Evolutionary conservation across 53 echinoderm and acorn worm species (phyloP), one percentile per base, ranked within the genome.

Genomic region (Holothuria scabra): DNA sequence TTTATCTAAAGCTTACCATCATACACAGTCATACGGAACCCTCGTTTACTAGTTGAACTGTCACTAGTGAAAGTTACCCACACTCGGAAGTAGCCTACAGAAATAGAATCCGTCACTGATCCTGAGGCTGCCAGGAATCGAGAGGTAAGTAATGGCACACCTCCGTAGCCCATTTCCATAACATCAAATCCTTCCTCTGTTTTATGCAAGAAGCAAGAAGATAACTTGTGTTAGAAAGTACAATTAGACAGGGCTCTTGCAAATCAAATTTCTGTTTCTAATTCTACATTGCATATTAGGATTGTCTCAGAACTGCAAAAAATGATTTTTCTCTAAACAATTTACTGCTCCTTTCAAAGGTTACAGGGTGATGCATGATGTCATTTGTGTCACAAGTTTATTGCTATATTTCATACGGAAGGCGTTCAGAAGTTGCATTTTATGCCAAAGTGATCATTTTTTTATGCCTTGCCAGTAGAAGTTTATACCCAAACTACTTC

Each of bases 141-240:
- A 21, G 89, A 89, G 11, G 87, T 63, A 24, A 87, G 46, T 24
- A 52, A 56, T 1, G 86, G 83, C 6, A 59, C 85, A 14, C 59
- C 16, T 9, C 95, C 95, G 8, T 60, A 71, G 16, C 95, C 95
- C 61, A 95, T 80, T 35, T 90, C 93, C 23, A 93, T n/a, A 16
- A 71, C 79, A 33, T 95, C 95, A 85, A 87, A 90, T 13, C 80
- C 79, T 24, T 85, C 82, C 91, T 95, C 95, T 95, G 85, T 28
- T 49, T 52, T 8, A 10, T 41, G 41, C 10, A 41, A 41, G 10
- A 5, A 41, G 10, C 2, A 41, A 74, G 23, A 28, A 62, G 29
- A 60, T 5, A n/a, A n/a, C n/a, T n/a, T n/a, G n/a, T n/a, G n/a
- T n/a, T n/a, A 60, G 25, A 24, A 6, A 2, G 8, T 61, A 13